These are phyloP conservation scores for Phortica okadai DNA, from an alignment of 2,888 invertebrate species.

Conservation along the genomic window DNA sequence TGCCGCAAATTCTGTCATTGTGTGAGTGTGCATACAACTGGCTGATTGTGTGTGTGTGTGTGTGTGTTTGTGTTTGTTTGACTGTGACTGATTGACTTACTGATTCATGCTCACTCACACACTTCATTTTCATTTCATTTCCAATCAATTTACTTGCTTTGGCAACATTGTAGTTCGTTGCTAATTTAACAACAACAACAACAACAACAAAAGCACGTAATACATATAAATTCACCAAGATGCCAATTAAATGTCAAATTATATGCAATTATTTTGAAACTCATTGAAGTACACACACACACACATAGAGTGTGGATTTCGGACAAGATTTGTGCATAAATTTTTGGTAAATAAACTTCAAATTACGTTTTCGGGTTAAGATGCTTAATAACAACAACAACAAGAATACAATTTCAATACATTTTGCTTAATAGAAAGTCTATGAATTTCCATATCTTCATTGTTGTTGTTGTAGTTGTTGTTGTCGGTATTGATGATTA, in stretches of 20 bases:
- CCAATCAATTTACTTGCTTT: background rate
- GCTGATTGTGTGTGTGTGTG: background rate
- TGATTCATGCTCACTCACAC: background rate
- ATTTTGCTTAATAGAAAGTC: background rate
- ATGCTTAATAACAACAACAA: background rate
- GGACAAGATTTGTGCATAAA: too few relatives aligned
- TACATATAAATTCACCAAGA: background rate
- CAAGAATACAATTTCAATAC: background rate
- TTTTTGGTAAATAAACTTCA: too few relatives aligned
- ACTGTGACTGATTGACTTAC: constrained; percentile 6
- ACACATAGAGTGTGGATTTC: too few relatives aligned
- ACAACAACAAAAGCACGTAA: background rate
- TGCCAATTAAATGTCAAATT: constrained; percentile 16
- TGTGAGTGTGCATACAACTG: background rate
- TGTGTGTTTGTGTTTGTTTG: background rate
- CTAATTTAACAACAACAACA: background rate
- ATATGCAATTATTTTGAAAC: background rate
- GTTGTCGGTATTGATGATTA: background rate
- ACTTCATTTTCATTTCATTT: background rate
- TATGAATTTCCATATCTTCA: background rate
- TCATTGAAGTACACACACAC: too few relatives aligned
- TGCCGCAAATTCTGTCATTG: background rate
- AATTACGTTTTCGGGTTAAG: background rate
- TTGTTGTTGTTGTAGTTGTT: constrained; percentile 13
- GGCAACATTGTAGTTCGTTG: background rate